Conservation (phyloP, 2,888 invertebrate species). For the Pomacea canaliculata region DNA sequence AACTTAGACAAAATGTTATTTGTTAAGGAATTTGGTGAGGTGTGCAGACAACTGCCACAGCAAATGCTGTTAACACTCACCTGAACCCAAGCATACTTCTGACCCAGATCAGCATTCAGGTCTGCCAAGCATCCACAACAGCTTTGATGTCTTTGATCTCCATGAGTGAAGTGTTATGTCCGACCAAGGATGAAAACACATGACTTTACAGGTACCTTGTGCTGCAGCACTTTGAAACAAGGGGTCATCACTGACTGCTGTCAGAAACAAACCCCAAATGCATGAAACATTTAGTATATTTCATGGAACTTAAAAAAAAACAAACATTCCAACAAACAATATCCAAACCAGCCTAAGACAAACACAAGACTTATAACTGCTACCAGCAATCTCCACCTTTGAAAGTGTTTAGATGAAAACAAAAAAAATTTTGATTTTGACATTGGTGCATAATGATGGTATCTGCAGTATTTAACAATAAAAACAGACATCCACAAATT, state of each 20-base stretch:
- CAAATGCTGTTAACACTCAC: slow-evolving; percentile 41
- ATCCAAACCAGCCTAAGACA: neutral
- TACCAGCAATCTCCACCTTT: too few relatives aligned
- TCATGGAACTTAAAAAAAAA: neutral
- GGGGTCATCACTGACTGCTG: slow-evolving; percentile 74
- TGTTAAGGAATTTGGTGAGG: too few relatives aligned
- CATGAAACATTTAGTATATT: neutral
- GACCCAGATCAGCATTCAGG: slow-evolving; percentile 81
- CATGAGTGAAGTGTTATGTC: slow-evolving; percentile 90
- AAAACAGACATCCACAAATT: neutral
- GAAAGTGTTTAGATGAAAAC: too few relatives aligned
- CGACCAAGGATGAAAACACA: slow-evolving; percentile 95
- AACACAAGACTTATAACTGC: too few relatives aligned
- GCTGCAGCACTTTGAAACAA: slow-evolving; percentile 85
- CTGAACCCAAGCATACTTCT: slow-evolving; percentile 86
- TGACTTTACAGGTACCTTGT: slow-evolving; percentile 89
- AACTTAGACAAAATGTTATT: too few relatives aligned
- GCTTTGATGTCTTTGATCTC: slow-evolving; percentile 79
- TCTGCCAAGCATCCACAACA: slow-evolving; percentile 88
- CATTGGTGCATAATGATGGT: too few relatives aligned
- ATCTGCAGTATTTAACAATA: neutral
- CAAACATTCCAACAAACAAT: neutral
- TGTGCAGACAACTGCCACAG: too few relatives aligned
- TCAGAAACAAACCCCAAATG: slow-evolving; percentile 7
- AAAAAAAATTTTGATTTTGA: too few relatives aligned